These are phyloP conservation scores for Siniperca undulata DNA, from an alignment of 2,797 vertebrate species.

Conservation along the genomic window DNA sequence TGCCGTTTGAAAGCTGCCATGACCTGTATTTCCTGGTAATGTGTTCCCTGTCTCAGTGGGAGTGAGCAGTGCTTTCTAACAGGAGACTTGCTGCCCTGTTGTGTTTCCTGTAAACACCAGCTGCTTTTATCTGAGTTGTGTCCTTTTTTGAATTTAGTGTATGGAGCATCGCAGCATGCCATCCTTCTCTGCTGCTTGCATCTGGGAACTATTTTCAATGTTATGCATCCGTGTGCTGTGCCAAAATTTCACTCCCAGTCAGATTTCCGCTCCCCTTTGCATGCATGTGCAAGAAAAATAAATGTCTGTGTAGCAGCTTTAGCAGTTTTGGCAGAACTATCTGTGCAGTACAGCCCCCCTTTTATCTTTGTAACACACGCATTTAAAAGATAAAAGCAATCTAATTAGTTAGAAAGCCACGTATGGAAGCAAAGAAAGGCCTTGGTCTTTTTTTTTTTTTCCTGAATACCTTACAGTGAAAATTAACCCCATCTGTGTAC, in stretches of 20 bases:
- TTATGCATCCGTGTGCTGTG: conserved; percentile 2
- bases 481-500: not conserved
- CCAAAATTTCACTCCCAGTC: conserved; percentile 5
- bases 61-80: not conserved
- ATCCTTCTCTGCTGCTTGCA: conserved; percentile 11
- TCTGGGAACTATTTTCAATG: conserved; percentile 35
- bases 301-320: not conserved
- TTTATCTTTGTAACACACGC: not conserved
- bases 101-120: conserved; percentile 45
- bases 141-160: not conserved
- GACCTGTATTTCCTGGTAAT: not conserved
- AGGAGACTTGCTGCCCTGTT: conserved; percentile 7
- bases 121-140: conserved; percentile 5
- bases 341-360: not conserved
- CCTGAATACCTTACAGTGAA: not conserved
- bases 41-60: not conserved
- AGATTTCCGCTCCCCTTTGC: conserved; percentile 1
- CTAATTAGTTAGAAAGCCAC: not conserved
- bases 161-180: not conserved
- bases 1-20: not conserved
- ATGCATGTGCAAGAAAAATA: conserved; percentile 3
- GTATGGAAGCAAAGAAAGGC: too few species aligned
- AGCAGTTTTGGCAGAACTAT: not conserved
- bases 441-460: too few species aligned
- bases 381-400: not conserved